Conservation (phyloP, 2,113 vertebrate genomes). For the Puntigrus tetrazona region DNA sequence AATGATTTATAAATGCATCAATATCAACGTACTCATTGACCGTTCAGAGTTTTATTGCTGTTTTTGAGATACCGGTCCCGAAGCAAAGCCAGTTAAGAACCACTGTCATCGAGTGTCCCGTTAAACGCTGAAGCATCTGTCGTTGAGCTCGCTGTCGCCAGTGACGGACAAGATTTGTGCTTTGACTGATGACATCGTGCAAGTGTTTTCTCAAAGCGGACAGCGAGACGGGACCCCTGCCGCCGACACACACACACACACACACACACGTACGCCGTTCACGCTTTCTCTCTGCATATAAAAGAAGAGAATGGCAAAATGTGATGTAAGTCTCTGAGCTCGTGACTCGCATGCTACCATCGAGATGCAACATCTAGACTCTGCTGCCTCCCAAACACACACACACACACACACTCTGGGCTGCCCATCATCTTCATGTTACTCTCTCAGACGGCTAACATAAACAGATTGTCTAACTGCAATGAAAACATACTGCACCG, state of each 20-base stretch:
- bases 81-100: neutral
- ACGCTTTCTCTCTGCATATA: neutral
- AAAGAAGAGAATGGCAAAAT: neutral
- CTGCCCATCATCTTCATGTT: slow-evolving; percentile 35
- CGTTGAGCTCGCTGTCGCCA: neutral
- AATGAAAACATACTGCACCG: slow-evolving; percentile 28
- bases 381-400: neutral
- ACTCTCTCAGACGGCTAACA: slow-evolving; percentile 45
- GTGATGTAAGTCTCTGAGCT: neutral
- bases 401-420: slow-evolving; percentile 46
- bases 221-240: slow-evolving; percentile 42
- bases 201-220: slow-evolving; percentile 36
- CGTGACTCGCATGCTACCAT: slow-evolving; percentile 21
- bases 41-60: too few species aligned
- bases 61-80: neutral
- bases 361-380: slow-evolving; percentile 25
- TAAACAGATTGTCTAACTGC: slow-evolving; percentile 50
- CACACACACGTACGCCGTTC: neutral
- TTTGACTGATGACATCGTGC: slow-evolving; percentile 49
- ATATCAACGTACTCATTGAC: neutral
- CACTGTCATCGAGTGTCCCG: neutral
- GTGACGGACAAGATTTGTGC: slow-evolving; percentile 46
- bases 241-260: too few species aligned
- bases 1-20: neutral
- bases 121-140: slow-evolving; percentile 32